Conservation (phyloP, 2,113 vertebrate genomes). For the Thryonomys swinderianus region DNA sequence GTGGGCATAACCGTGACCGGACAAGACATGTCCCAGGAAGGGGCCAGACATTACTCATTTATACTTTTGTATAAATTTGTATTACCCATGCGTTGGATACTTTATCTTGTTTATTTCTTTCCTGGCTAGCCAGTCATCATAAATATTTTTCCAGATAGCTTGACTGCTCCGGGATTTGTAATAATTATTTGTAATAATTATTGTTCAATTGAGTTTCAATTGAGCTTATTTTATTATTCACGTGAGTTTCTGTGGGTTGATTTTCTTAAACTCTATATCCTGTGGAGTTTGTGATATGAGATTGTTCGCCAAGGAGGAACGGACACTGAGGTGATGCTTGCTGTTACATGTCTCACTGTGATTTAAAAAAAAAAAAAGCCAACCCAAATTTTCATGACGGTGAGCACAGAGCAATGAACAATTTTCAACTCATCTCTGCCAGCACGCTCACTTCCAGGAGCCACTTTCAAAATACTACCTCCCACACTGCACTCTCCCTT, state of each 20-base stretch:
- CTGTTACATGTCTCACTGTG: not conserved
- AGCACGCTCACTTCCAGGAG: conserved; percentile 14
- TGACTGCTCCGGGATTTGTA: not conserved
- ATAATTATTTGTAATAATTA: conserved; percentile 22
- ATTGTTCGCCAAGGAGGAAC: not conserved
- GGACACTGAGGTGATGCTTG: not conserved
- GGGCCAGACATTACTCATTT: not conserved
- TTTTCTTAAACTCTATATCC: conserved; percentile 15
- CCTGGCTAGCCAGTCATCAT: not conserved
- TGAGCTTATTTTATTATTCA: no score
- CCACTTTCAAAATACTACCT: conserved; percentile 63
- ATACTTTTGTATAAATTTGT: not conserved
- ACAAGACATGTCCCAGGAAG: not conserved
- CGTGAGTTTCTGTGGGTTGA: not conserved
- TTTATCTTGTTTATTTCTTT: not conserved
- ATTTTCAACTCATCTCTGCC: conserved; percentile 42
- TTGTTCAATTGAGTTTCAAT: no score
- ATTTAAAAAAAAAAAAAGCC: not conserved
- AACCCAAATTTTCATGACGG: not conserved
- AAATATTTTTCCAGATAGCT: conserved; percentile 34
- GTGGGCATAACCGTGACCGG: not conserved
- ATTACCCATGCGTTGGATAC: not conserved
- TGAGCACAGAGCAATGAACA: not conserved
- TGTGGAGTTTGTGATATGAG: not conserved
- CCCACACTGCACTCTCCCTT: conserved; percentile 59